Evolutionary conservation across 2,113 vertebrate genomes (phyloP), one percentile per base, ranked within the genome.

Genomic region (Callipepla squamata): DNA sequence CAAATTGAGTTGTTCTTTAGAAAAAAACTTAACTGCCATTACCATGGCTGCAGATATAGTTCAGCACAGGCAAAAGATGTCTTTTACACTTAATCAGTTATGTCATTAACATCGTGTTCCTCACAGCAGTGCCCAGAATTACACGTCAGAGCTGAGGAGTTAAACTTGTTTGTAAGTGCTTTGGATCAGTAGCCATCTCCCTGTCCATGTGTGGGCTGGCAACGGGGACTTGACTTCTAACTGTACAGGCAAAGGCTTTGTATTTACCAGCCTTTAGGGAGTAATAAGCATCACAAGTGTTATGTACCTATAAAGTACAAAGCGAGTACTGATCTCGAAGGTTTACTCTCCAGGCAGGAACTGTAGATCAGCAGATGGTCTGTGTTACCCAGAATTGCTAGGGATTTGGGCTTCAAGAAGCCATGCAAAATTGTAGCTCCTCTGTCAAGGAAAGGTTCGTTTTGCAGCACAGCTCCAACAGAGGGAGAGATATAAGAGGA

Each of bases 71-170:
- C 78, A 34, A 59, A 77, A 66, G 36, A 12, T 2, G 1, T 77
- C 25, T 89, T 74, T 87, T 25, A 69, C 84, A 40, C 59, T 80
- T 77, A 66, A 85, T 79, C 80, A 47, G n/a, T 84, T 65, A 40
- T 3, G 48, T 73, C 62, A 32, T 45, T 53, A 69, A 30, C 28
- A 42, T 38, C 58, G 34, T 0, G 0, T 88, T 59, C 61, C 47
- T 63, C 23, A 48, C 0, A 58, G n/a, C 9, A 1, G 44, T 15
- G 65, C 73, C 75, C 42, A 26, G 84, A 77, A 74, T 67, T 77
- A 53, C 65, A 51, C 1, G 0, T 62, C 40, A 20, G 44, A 48
- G 23, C 21, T 62, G 22, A 36, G 13, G 13, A 16, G 7, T 32
- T 13, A 45, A 19, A 79, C 17, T 40, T 47, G 1, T 63, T 78